Conservation (phyloP, 1,140 invertebrate genomes). For the Zaprionus inermis region DNA sequence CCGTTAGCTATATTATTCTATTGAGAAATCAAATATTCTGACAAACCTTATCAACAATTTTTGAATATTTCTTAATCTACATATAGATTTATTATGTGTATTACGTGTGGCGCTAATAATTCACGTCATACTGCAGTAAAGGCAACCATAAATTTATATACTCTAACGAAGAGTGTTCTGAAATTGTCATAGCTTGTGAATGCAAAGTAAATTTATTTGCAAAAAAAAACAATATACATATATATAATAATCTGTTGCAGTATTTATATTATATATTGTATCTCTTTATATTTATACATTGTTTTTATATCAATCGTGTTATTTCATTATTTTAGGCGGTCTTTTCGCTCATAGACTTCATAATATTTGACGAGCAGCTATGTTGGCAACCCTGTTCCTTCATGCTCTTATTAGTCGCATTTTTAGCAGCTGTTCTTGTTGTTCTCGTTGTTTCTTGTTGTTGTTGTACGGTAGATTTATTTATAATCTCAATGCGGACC, state of each 20-base stretch:
- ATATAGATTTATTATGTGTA: background rate
- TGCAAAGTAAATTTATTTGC: background rate
- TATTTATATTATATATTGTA: background rate
- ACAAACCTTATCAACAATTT: background rate
- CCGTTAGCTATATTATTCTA: no score
- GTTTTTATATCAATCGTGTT: background rate
- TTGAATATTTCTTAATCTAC: background rate
- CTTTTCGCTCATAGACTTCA: background rate
- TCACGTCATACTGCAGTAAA: background rate
- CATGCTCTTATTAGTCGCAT: conserved; percentile 10
- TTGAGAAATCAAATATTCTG: background rate
- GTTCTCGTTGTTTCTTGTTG: conserved; percentile 2
- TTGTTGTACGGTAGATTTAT: conserved; percentile 56
- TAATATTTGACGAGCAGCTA: background rate
- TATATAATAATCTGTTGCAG: background rate
- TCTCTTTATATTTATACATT: background rate
- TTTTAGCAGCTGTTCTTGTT: conserved; percentile 9
- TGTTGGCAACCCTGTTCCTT: background rate
- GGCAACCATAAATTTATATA: background rate
- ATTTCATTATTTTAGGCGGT: background rate
- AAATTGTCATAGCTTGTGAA: background rate
- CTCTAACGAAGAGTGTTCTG: background rate
- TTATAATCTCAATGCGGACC: conserved; percentile 61
- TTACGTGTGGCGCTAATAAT: conserved; percentile 4
- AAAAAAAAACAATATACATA: background rate